A percentile compares a stretch with the other conserved stretches of the same genome.
phyloP scores from a whole-genome alignment of 1,140 invertebrate species.

The Leucophenga varia region DNA sequence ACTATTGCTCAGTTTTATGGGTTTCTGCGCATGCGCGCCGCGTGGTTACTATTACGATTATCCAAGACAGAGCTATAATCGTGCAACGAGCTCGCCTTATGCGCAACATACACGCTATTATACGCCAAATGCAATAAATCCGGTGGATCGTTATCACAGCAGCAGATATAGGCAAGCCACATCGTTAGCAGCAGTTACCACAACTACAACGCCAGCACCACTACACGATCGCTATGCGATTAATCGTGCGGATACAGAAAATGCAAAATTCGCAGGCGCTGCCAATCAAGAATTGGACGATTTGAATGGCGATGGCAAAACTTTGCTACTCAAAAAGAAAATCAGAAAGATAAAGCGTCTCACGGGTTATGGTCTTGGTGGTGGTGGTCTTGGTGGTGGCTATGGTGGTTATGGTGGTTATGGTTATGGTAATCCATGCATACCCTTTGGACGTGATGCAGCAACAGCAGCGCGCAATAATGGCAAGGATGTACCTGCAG shows the following conservation, averaged over 20 bases:
- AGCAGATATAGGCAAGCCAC: conserved; percentile 24
- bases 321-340: conserved; percentile 38
- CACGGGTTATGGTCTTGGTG: conserved; percentile 14
- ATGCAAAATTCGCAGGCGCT: conserved; percentile 46
- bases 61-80: conserved; percentile 1
- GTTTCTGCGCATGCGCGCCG: conserved; percentile 26
- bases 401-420: conserved; percentile 15
- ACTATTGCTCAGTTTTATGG: conserved; percentile 27
- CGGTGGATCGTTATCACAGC: background rate
- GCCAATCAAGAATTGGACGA: conserved; percentile 45
- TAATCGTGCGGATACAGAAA: conserved; percentile 33
- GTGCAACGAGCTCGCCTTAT: conserved; percentile 9
- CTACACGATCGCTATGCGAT: no score
- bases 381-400: conserved; percentile 6
- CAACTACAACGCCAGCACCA: conserved; percentile 2
- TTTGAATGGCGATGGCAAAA: conserved; percentile 24
- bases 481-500: conserved; percentile 13
- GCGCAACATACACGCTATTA: background rate
- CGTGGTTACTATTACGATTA: conserved; percentile 24
- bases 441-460: conserved; percentile 41
- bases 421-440: conserved; percentile 30
- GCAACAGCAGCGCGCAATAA: conserved; percentile 9
- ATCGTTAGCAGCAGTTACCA: conserved; percentile 13
- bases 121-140: no score
- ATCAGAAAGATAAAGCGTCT: conserved; percentile 24